Base-by-base conservation (phyloP, 2,888 invertebrate species). In the Laspeyria flexula region DNA sequence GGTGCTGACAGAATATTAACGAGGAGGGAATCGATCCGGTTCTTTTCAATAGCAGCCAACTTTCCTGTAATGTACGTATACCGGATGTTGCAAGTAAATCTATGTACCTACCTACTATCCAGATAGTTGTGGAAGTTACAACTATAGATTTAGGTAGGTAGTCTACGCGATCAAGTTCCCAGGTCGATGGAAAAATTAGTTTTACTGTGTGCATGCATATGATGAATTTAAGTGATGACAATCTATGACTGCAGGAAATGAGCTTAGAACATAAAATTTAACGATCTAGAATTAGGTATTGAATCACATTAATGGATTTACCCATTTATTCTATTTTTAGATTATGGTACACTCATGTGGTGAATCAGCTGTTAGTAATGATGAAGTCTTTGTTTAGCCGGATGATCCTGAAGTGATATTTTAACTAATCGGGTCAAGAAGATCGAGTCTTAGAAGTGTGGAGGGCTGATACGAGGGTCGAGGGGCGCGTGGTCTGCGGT, bases 401-500 rank as follows among this genome's bases (percentile, higher is more conserved):
- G 25, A 49, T 46, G 25, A 49, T 46, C 43, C 11, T 61, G 60
- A 70, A 42, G 65, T 69, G 59, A 60, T 52, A 64, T 77, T 73
- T 72, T 65, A 75, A 76, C 65, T 77, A 87, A 86, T 85, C 82
- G 78, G 87, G 90, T 88, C 88, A 88, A 76, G 79, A 81, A 84
- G 82, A 85, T 83, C 65, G 73, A 57, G 70, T 69, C 55, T 55
- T 76, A 79, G 83, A 81, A 81, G n/a, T 74, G 71, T 64, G 73
- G 74, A 77, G 83, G 82, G 79, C 72, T 82, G 75, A 62, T 59
- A 60, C 55, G 72, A 68, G 73, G 71, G 64, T 60, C 49, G 65
- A 55, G 70, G 70, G 71, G 62, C 66, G 63, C 62, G 47, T 71
- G 63, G 71, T 50, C 62, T 55, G 69, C 66, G 65, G 75, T 66